Percentiles rank a stretch among this genome's conserved stretches.
Evolutionary conservation across 2,888 invertebrate species (phyloP).

Genomic region (Meteorus colon): DNA sequence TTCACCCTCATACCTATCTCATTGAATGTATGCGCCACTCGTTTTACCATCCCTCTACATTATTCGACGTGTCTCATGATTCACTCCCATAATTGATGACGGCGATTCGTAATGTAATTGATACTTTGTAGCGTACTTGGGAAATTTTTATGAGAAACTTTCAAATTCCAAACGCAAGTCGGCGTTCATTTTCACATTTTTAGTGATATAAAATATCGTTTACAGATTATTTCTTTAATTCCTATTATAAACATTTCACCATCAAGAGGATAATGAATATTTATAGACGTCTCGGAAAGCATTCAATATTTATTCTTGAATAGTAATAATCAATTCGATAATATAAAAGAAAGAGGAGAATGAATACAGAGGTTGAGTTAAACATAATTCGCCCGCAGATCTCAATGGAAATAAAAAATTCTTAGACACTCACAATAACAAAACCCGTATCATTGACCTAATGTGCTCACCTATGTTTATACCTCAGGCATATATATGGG

Average conservation of each 20-base stretch:
- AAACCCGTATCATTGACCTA: slow-evolving; percentile 33
- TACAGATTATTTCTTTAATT: background rate
- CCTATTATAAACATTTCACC: background rate
- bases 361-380: slow-evolving; percentile 8
- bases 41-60: background rate
- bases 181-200: background rate
- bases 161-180: background rate
- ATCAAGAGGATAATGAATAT: background rate
- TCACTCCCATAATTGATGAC: slow-evolving; percentile 46
- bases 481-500: slow-evolving; percentile 2
- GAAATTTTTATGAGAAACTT: slow-evolving; percentile 26
- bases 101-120: slow-evolving; percentile 48
- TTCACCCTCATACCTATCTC: background rate
- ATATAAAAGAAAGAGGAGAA: background rate
- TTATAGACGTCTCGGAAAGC: background rate
- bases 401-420: slow-evolving; percentile 12
- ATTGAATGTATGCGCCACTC: background rate
- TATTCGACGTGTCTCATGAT: slow-evolving; percentile 39
- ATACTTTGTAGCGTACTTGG: background rate
- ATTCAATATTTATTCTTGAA: background rate
- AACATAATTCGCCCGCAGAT: slow-evolving; percentile 54
- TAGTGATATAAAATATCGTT: background rate
- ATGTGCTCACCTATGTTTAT: background rate
- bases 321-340: background rate
- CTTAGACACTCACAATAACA: slow-evolving; percentile 19